Conservation (phyloP, 2,888 invertebrate genomes). For the Dryadula phaetusa region DNA sequence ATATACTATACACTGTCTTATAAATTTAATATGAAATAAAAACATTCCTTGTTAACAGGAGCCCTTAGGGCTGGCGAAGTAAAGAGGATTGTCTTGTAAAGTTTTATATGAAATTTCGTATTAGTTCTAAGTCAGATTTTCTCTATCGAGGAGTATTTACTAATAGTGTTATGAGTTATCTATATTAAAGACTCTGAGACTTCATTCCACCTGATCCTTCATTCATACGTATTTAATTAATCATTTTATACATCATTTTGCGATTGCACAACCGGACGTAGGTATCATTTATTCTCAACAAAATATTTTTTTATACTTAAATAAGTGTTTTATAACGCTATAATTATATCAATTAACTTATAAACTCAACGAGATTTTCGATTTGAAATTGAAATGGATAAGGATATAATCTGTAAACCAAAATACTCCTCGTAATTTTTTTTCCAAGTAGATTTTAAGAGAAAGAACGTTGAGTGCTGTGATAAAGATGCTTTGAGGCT, state of each 20-base stretch:
- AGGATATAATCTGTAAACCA: not conserved
- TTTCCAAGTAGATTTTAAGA: conserved; percentile 64
- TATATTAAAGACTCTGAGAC: not conserved
- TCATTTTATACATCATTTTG: not conserved
- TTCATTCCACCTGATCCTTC: not conserved
- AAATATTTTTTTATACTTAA: not conserved
- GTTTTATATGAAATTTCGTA: conserved; percentile 55
- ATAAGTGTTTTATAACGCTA: too few relatives aligned
- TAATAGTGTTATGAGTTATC: not conserved
- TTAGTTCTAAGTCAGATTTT: conserved; percentile 60
- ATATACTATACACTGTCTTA: not conserved
- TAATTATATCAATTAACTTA: not conserved
- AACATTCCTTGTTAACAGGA: conserved; percentile 22
- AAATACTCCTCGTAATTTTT: conserved; percentile 31
- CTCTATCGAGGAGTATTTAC: conserved; percentile 18
- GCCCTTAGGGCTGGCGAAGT: conserved; percentile 33
- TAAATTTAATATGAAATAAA: not conserved
- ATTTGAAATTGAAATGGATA: not conserved
- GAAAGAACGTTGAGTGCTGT: conserved; percentile 71
- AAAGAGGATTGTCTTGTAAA: conserved; percentile 39
- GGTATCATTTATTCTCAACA: too few relatives aligned
- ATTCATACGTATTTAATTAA: not conserved
- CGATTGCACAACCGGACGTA: not conserved
- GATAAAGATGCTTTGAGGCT: conserved; percentile 71
- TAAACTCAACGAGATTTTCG: not conserved